These are phyloP conservation scores for Lagocephalus sceleratus DNA, from an alignment of 2,797 vertebrate species.

Conservation along the genomic window DNA sequence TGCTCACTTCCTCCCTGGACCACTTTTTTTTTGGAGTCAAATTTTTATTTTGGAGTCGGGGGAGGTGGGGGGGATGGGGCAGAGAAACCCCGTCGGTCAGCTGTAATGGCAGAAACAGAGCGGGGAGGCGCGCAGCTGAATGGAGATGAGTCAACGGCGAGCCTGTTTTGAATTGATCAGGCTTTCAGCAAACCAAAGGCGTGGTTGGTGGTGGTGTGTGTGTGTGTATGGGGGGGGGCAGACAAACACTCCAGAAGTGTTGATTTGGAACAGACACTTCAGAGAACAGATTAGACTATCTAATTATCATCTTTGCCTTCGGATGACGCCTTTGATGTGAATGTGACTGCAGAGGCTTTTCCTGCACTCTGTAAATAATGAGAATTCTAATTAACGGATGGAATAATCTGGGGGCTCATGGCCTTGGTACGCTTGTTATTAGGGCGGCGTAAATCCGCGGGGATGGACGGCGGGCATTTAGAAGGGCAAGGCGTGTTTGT, in stretches of 20 bases:
- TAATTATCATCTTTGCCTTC: constrained; percentile 78
- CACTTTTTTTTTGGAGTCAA: constrained; percentile 12
- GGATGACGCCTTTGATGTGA: constrained; percentile 78
- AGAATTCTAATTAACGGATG: constrained; percentile 82
- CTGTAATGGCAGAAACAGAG: constrained; percentile 42
- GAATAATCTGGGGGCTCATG: constrained; percentile 73
- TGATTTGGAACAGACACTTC: constrained; percentile 75
- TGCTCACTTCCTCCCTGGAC: constrained; percentile 43
- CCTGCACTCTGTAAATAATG: constrained; percentile 77
- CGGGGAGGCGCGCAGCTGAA: constrained; percentile 55
- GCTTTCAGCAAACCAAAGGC: constrained; percentile 70
- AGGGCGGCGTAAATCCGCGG: constrained; percentile 69
- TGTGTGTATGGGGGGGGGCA: constrained; percentile 58
- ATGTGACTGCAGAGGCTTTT: constrained; percentile 72
- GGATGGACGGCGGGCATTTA: constrained; percentile 71
- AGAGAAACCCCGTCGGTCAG: constrained; percentile 53
- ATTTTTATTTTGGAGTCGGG: not conserved
- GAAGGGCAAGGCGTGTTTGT: constrained; percentile 65
- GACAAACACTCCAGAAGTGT: constrained; percentile 76
- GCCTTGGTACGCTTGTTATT: constrained; percentile 76
- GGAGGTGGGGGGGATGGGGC: constrained; percentile 14
- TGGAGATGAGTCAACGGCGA: constrained; percentile 66
- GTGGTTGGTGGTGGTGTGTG: constrained; percentile 2
- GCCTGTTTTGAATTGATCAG: constrained; percentile 74
- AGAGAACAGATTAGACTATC: constrained; percentile 77